These are phyloP conservation scores for Xylocopa sonorina DNA, from an alignment of 1,140 invertebrate genomes.

Conservation along the genomic window DNA sequence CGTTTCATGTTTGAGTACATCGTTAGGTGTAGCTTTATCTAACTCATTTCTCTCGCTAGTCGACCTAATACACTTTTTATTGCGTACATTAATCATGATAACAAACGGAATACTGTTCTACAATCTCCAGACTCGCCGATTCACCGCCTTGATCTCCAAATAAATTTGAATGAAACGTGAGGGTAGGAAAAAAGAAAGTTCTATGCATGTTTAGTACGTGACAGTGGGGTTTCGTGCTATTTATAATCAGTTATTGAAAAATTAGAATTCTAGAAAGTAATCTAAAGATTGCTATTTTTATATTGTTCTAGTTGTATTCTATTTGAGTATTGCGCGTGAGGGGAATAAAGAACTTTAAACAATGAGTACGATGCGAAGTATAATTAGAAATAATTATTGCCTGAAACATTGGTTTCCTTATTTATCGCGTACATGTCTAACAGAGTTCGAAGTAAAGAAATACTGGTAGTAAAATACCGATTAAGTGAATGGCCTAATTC, in stretches of 20 bases:
- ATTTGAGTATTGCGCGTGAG: too few relatives aligned
- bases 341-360: not conserved
- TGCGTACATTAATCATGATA: conserved; percentile 7
- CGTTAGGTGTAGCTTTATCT: conserved; percentile 13
- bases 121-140: conserved; percentile 6
- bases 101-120: conserved; percentile 14
- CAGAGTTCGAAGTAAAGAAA: not conserved
- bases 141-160: not conserved
- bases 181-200: not conserved
- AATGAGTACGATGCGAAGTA: too few relatives aligned
- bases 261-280: conserved; percentile 13
- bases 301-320: conserved; percentile 15
- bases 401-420: not conserved
- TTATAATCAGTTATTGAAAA: conserved; percentile 38
- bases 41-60: conserved; percentile 18
- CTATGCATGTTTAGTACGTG: not conserved
- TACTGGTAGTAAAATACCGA: not conserved
- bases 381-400: too few relatives aligned
- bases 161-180: not conserved
- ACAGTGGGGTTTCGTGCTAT: not conserved
- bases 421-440: not conserved
- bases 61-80: conserved; percentile 34
- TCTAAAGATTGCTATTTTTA: conserved; percentile 9
- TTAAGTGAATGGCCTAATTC: not conserved
- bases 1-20: conserved; percentile 15